Conservation (phyloP, 2,888 invertebrate species). For the Creontiades dilutus region DNA sequence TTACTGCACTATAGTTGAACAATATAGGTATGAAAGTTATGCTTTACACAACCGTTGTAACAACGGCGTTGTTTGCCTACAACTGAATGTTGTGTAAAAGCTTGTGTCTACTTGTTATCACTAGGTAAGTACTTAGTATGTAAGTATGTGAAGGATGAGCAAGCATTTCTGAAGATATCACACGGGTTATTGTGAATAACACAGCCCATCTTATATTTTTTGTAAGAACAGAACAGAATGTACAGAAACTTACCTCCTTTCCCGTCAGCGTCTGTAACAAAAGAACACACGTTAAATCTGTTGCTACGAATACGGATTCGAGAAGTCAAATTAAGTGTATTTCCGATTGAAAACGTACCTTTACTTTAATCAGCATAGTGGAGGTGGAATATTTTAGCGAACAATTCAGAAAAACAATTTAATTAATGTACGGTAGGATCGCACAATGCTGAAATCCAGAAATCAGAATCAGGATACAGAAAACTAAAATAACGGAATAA, state of each 20-base stretch:
- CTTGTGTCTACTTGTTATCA: too few species aligned
- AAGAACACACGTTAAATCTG: not conserved
- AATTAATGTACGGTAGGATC: not conserved
- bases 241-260: slow-evolving; percentile 83
- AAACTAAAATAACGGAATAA: slow-evolving; percentile 19
- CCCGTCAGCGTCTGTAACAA: slow-evolving; percentile 89
- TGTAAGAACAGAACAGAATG: not conserved
- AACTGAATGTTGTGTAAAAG: too few species aligned
- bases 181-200: not conserved
- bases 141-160: too few species aligned
- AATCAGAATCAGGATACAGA: not conserved
- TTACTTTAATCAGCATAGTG: slow-evolving; percentile 77
- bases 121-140: too few species aligned
- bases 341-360: slow-evolving; percentile 75
- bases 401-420: not conserved
- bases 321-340: slow-evolving; percentile 4
- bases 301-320: not conserved
- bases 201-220: not conserved
- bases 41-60: too few species aligned
- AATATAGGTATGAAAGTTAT: too few species aligned
- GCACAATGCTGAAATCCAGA: not conserved
- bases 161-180: too few species aligned
- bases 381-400: not conserved
- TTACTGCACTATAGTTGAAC: too few species aligned
- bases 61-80: too few species aligned